Conservation (phyloP, 1,140 invertebrate species). For the Tetragonula clypearis region DNA sequence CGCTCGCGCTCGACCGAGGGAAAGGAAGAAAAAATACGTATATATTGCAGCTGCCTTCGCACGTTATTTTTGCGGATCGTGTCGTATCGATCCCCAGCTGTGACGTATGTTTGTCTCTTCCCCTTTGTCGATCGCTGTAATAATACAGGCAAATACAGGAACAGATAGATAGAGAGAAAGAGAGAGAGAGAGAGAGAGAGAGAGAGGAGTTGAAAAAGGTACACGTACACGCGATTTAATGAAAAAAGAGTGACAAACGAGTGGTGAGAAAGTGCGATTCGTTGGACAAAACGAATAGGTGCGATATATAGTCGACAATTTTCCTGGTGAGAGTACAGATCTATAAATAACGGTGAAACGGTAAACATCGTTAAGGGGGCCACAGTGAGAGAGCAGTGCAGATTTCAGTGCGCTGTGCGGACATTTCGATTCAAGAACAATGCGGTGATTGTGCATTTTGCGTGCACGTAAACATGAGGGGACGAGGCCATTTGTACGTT, state of each 20-base stretch:
- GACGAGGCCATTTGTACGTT: neutral
- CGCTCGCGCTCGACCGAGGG: slow-evolving; percentile 17
- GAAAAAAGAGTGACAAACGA: neutral
- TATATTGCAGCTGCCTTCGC: neutral
- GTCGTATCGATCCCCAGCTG: slow-evolving; percentile 8
- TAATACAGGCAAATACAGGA: slow-evolving; percentile 20
- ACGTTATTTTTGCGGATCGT: neutral
- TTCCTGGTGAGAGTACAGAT: slow-evolving; percentile 33
- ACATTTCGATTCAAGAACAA: slow-evolving; percentile 70
- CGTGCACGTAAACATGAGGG: slow-evolving; percentile 46
- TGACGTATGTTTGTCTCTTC: slow-evolving; percentile 8
- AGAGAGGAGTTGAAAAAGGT: neutral
- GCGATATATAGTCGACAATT: slow-evolving; percentile 48
- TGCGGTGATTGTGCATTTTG: slow-evolving; percentile 65
- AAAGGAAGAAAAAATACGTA: slow-evolving; percentile 12
- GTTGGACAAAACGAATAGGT: slow-evolving; percentile 1
- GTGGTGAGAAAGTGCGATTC: neutral
- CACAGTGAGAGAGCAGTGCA: slow-evolving; percentile 45
- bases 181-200: too few species aligned
- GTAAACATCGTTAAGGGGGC: slow-evolving; percentile 41
- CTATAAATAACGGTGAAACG: slow-evolving; percentile 43
- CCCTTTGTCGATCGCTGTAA: slow-evolving; percentile 14
- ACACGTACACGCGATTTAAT: neutral
- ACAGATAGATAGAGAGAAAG: neutral
- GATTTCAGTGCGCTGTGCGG: slow-evolving; percentile 77